Evolutionary conservation across 2,797 vertebrate species (phyloP).

Genomic region (Molossus alvarezi): DNA sequence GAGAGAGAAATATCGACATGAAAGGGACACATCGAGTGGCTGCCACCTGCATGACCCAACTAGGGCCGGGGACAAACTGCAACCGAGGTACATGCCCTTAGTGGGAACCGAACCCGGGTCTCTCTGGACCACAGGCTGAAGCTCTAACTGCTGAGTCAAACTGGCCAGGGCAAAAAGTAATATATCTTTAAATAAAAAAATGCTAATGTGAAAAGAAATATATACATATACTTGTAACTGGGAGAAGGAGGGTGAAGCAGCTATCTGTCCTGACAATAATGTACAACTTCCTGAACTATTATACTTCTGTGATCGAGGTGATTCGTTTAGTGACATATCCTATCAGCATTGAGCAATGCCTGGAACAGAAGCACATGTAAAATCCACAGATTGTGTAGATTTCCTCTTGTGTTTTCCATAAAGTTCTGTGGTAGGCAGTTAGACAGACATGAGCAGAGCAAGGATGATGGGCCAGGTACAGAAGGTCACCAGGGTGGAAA

Average conservation of each 20-base stretch:
- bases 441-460: too few species aligned
- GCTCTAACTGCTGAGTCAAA: too few species aligned
- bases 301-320: not conserved
- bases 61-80: too few species aligned
- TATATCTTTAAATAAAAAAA: slow-evolving; percentile 62
- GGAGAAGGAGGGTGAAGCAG: not conserved
- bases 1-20: too few species aligned
- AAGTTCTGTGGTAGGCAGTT: not conserved
- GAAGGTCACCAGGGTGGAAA: too few species aligned
- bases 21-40: too few species aligned
- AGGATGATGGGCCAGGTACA: too few species aligned
- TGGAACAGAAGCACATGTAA: not conserved
- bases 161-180: not conserved
- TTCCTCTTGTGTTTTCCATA: slow-evolving; percentile 37
- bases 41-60: too few species aligned
- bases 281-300: slow-evolving; percentile 43
- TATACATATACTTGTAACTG: slow-evolving; percentile 35
- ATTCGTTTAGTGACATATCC: not conserved
- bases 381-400: not conserved
- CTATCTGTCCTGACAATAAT: slow-evolving; percentile 44
- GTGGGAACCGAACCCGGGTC: too few species aligned
- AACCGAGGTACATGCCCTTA: too few species aligned
- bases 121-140: too few species aligned
- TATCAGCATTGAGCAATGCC: not conserved
- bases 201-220: not conserved